These are phyloP conservation scores for Lerista edwardsae DNA, from an alignment of 2,797 vertebrate species.

Conservation along the genomic window DNA sequence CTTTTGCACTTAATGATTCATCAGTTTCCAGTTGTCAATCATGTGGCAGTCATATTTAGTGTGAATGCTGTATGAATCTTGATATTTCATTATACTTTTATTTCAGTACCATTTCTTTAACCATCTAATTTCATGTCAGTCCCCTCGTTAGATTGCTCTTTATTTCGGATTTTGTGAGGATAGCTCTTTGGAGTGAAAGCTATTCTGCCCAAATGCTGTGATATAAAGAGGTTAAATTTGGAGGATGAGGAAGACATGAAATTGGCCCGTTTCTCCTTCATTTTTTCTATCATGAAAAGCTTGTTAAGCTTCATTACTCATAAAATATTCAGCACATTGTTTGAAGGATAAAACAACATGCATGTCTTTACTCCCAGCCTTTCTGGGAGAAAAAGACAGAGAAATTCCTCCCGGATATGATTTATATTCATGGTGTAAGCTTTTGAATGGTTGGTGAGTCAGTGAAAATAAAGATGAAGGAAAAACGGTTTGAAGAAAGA, in stretches of 20 bases:
- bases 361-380: constrained; percentile 40
- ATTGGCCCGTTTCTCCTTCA: constrained; percentile 43
- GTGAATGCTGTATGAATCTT: neutral
- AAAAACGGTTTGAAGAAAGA: constrained; percentile 58
- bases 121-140: constrained; percentile 1
- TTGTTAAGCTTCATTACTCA: constrained; percentile 57
- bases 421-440: constrained; percentile 60
- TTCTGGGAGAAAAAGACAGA: constrained; percentile 44
- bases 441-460: constrained; percentile 60
- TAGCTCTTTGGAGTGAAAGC: neutral
- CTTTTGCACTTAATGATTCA: neutral
- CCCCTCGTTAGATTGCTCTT: neutral
- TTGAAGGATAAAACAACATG: constrained; percentile 67
- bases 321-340: constrained; percentile 70
- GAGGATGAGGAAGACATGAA: constrained; percentile 10
- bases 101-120: neutral
- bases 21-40: too few relatives aligned
- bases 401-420: constrained; percentile 62
- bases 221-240: constrained; percentile 43
- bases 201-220: neutral
- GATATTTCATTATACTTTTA: neutral
- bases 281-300: constrained; percentile 50
- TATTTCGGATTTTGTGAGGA: neutral
- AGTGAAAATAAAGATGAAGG: constrained; percentile 60
- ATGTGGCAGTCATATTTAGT: constrained; percentile 7